Evolutionary conservation across 1,140 invertebrate species (phyloP).

Genomic region (Whitmania pigra): DNA sequence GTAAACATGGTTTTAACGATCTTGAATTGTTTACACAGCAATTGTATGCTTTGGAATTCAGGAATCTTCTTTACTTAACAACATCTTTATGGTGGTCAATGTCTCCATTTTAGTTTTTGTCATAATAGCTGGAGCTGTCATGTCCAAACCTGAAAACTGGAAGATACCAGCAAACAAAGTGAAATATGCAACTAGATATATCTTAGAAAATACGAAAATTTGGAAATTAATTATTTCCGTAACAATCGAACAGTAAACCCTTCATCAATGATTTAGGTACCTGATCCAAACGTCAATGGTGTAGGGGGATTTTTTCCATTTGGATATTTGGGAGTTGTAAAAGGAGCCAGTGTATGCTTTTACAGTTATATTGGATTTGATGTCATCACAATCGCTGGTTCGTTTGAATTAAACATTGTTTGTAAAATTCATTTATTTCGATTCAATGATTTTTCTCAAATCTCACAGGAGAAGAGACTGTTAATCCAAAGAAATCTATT

Average conservation of each 20-base stretch:
- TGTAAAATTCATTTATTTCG: not conserved
- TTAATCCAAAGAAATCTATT: slow-evolving; percentile 68
- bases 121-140: slow-evolving; percentile 65
- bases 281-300: slow-evolving; percentile 14
- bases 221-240: not conserved
- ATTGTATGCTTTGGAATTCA: slow-evolving; percentile 69
- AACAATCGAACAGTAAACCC: not conserved
- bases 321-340: slow-evolving; percentile 41
- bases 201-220: not conserved
- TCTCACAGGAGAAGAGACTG: slow-evolving; percentile 56
- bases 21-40: slow-evolving; percentile 42
- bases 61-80: slow-evolving; percentile 77
- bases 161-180: slow-evolving; percentile 26
- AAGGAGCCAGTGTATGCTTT: slow-evolving; percentile 82
- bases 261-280: not conserved
- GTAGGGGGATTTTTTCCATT: slow-evolving; percentile 18
- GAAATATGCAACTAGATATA: not conserved
- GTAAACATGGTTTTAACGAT: not conserved
- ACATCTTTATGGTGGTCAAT: slow-evolving; percentile 76
- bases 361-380: slow-evolving; percentile 94
- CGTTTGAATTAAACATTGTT: too few relatives aligned
- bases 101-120: slow-evolving; percentile 68
- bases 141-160: slow-evolving; percentile 50
- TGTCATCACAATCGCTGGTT: slow-evolving; percentile 81
- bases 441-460: not conserved